Percentiles rank a stretch among this genome's conserved stretches.
These are phyloP conservation scores for Papilio glaucus DNA, from an alignment of 1,140 invertebrate species.

Conservation along the genomic window DNA sequence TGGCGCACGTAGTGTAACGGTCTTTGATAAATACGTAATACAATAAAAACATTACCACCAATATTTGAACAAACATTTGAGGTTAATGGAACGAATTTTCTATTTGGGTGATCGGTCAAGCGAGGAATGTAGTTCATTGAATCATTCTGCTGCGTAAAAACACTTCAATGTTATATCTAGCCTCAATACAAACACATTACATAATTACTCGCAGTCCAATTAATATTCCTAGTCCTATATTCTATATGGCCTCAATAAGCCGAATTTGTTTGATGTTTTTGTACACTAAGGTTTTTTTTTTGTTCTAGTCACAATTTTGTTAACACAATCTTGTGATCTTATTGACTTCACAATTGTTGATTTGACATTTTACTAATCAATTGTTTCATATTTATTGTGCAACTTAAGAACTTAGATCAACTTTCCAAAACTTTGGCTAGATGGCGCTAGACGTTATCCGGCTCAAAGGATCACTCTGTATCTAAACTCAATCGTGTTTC, in stretches of 20 bases:
- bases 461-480: neutral
- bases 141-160: neutral
- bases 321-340: no score
- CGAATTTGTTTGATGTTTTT: neutral
- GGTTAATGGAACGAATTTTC: constrained; percentile 4
- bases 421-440: no score
- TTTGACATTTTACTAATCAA: no score
- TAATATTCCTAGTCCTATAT: neutral
- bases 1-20: neutral
- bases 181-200: constrained; percentile 5
- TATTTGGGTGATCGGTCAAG: neutral
- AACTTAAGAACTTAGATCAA: no score
- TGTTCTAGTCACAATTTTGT: no score
- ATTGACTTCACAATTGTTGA: no score
- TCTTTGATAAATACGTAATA: neutral
- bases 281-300: no score
- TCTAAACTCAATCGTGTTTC: no score
- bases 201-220: neutral
- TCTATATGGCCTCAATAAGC: neutral
- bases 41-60: neutral
- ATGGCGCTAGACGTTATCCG: no score
- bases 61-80: constrained; percentile 8
- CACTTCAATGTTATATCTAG: neutral
- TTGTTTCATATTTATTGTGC: no score
- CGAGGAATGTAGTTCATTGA: constrained; percentile 3